A percentile compares a stretch with the other conserved stretches of the same genome.
Evolutionary conservation across 2,113 vertebrate species (phyloP).

Genomic region (pig (Sus scrofa)): DNA sequence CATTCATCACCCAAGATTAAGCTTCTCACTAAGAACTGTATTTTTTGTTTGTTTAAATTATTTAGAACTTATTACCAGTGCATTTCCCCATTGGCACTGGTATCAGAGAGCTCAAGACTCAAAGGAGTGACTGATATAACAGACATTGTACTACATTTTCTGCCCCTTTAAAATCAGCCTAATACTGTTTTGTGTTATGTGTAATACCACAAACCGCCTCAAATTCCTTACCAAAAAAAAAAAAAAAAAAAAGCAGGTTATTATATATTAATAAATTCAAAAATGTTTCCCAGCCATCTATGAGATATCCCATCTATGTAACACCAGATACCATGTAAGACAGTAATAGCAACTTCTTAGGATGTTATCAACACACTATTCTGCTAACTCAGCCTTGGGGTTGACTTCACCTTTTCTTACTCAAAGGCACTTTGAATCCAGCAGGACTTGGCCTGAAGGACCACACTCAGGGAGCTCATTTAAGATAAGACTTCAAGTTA

Average conservation of each 20-base stretch:
- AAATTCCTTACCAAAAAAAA: constrained; percentile 8
- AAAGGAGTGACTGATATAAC: not conserved
- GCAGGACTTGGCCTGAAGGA: not conserved
- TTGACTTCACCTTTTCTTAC: not conserved
- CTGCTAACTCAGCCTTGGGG: not conserved
- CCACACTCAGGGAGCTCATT: not conserved
- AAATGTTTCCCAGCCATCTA: not conserved
- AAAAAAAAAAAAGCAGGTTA: not conserved
- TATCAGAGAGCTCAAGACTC: not conserved
- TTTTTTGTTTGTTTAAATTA: not conserved
- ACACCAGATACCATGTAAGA: not conserved
- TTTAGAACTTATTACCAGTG: not conserved
- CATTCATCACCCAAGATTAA: constrained; percentile 3
- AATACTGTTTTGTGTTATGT: not conserved
- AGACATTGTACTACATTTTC: not conserved
- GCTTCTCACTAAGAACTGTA: not conserved
- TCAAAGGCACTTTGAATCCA: not conserved
- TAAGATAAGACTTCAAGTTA: not conserved
- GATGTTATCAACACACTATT: not conserved
- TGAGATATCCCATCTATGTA: not conserved
- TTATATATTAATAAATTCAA: not conserved
- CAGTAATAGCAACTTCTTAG: not conserved
- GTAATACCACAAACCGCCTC: constrained; percentile 9
- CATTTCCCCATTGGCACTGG: not conserved
- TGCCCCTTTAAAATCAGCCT: constrained; percentile 13